Conservation (phyloP, 2,113 vertebrate species). For the Grammomys surdaster region DNA sequence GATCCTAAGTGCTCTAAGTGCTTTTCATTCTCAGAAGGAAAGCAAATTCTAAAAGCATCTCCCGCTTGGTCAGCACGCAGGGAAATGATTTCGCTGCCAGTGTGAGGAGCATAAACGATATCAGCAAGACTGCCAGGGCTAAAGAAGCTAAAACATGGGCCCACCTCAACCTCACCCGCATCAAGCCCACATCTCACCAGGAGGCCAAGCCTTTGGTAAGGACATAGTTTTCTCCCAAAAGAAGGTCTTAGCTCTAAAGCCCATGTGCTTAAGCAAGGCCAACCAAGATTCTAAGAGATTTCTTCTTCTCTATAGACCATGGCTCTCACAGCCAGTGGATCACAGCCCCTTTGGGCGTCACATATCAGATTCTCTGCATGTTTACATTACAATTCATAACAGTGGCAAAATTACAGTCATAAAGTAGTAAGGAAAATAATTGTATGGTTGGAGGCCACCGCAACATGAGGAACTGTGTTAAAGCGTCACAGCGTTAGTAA, state of each 20-base stretch:
- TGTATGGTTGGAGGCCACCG: neutral
- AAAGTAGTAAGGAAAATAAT: neutral
- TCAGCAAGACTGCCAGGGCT: neutral
- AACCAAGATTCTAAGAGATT: constrained; percentile 46
- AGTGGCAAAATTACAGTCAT: neutral
- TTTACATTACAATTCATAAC: neutral
- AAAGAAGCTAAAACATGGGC: constrained; percentile 39
- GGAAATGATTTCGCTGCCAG: constrained; percentile 46
- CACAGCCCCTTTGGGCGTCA: neutral
- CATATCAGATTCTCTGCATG: neutral
- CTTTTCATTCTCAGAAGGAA: constrained; percentile 35
- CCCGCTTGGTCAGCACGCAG: neutral
- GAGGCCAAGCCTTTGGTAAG: constrained; percentile 18
- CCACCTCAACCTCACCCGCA: neutral
- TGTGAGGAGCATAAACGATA: constrained; percentile 37
- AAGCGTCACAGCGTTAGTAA: neutral
- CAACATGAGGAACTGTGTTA: neutral
- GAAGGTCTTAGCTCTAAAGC: neutral
- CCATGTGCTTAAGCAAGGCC: neutral
- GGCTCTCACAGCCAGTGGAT: neutral
- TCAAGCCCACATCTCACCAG: neutral
- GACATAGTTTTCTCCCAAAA: neutral
- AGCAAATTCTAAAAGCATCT: neutral
- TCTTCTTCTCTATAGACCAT: constrained; percentile 8
- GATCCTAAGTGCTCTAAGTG: neutral